Evolutionary conservation across 2,797 vertebrate genomes (phyloP).

Genomic region (Hybognathus amarus): DNA sequence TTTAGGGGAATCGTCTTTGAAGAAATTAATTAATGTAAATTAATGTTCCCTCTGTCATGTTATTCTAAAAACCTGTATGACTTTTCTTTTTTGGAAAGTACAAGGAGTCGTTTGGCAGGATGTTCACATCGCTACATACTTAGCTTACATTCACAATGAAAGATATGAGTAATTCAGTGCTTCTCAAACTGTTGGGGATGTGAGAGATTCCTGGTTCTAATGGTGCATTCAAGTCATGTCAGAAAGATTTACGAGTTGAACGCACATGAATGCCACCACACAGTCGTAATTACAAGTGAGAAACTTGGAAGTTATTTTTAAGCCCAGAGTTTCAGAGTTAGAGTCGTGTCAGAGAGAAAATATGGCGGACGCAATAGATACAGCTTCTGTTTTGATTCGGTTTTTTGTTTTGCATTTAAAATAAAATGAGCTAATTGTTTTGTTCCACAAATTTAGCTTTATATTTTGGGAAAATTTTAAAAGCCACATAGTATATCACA

Average conservation of each 20-base stretch:
- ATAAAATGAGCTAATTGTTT: no score
- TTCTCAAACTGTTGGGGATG: background rate
- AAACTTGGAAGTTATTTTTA: no score
- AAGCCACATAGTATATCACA: no score
- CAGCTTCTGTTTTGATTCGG: background rate
- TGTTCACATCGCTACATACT: background rate
- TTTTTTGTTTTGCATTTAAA: background rate
- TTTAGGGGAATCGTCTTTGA: background rate
- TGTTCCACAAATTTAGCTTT: background rate
- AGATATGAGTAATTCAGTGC: background rate
- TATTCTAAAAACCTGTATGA: background rate
- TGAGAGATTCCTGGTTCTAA: background rate
- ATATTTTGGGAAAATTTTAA: background rate
- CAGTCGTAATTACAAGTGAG: background rate
- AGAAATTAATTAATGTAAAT: background rate
- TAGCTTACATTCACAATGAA: background rate
- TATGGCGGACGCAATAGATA: no score
- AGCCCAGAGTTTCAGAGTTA: background rate
- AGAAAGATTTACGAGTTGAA: background rate
- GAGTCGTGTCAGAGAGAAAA: background rate
- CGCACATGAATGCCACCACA: background rate
- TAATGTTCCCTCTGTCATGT: background rate
- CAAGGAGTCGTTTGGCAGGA: background rate
- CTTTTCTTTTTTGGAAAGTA: background rate
- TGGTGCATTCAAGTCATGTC: background rate